Conservation (phyloP, 2,888 invertebrate genomes). For the Drosophila phalerata region DNA sequence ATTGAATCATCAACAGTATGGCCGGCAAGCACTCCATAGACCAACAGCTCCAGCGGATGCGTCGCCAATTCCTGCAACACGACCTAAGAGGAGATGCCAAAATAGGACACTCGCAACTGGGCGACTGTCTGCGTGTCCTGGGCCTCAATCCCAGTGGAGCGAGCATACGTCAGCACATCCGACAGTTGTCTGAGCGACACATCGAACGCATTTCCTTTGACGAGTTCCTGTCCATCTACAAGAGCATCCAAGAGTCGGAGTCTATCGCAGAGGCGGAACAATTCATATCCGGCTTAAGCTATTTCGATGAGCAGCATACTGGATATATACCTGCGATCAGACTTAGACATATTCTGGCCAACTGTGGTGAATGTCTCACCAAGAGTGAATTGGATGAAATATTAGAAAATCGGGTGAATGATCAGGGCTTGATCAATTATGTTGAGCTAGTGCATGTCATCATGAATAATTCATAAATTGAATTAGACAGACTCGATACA, state of each 20-base stretch:
- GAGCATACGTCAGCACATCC: slow-evolving; percentile 32
- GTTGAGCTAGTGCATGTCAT: slow-evolving; percentile 47
- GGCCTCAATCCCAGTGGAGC: slow-evolving; percentile 65
- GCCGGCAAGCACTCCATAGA: slow-evolving; percentile 17
- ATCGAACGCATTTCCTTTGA: slow-evolving; percentile 59
- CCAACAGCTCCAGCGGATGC: slow-evolving; percentile 41
- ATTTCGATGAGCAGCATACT: slow-evolving; percentile 49
- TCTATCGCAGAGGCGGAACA: slow-evolving; percentile 18
- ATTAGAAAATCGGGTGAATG: slow-evolving; percentile 48
- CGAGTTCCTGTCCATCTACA: slow-evolving; percentile 52
- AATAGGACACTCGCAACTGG: slow-evolving; percentile 52
- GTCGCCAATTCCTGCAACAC: slow-evolving; percentile 31
- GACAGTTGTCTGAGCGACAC: slow-evolving; percentile 14
- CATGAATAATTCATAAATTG: slow-evolving; percentile 12
- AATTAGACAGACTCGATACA: background rate
- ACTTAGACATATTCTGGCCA: slow-evolving; percentile 36
- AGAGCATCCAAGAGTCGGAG: slow-evolving; percentile 7
- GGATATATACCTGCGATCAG: slow-evolving; percentile 53
- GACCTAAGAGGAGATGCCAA: slow-evolving; percentile 51
- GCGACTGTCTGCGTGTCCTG: slow-evolving; percentile 57
- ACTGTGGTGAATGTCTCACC: slow-evolving; percentile 48
- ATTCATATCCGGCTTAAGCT: slow-evolving; percentile 32
- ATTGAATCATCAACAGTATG: slow-evolving; percentile 36
- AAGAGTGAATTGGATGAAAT: slow-evolving; percentile 47
- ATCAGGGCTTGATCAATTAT: slow-evolving; percentile 56